These are phyloP conservation scores for Aphaenogaster rudis DNA, from an alignment of 1,140 invertebrate species.

Conservation along the genomic window DNA sequence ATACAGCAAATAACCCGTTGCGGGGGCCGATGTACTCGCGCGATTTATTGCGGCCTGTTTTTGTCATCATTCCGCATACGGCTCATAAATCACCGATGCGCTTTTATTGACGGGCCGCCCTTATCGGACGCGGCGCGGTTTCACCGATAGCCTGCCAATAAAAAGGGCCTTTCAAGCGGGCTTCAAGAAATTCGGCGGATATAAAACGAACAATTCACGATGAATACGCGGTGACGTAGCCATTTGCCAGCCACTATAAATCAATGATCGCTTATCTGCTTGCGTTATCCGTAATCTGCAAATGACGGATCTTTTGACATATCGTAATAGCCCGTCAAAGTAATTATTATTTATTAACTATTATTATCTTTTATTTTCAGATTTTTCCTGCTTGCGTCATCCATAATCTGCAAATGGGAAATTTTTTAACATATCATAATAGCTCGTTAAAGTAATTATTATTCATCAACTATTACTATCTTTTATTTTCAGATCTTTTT, in stretches of 20 bases:
- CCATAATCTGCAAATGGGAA: background rate
- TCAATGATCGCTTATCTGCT: conserved; percentile 20
- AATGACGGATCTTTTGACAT: conserved; percentile 5
- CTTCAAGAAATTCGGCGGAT: conserved; percentile 46
- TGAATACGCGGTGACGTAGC: conserved; percentile 7
- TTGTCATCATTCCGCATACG: conserved; percentile 57
- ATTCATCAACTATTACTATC: background rate
- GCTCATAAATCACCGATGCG: conserved; percentile 45
- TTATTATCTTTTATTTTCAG: background rate
- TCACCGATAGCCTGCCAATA: conserved; percentile 36
- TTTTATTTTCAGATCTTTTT: background rate
- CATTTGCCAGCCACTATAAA: conserved; percentile 40
- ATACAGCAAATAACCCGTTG: conserved; percentile 5
- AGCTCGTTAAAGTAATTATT: background rate
- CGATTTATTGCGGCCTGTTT: conserved; percentile 63
- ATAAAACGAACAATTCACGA: conserved; percentile 23
- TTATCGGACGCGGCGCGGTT: conserved; percentile 37
- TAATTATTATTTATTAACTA: background rate
- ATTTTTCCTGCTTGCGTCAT: background rate
- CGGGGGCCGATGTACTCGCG: conserved; percentile 30
- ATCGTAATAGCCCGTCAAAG: background rate
- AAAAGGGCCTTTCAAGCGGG: conserved; percentile 33
- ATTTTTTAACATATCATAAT: background rate
- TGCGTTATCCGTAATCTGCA: background rate
- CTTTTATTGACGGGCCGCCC: conserved; percentile 54